These are phyloP conservation scores for Hofmannophila pseudospretella DNA, from an alignment of 2,888 invertebrate species.

Conservation along the genomic window DNA sequence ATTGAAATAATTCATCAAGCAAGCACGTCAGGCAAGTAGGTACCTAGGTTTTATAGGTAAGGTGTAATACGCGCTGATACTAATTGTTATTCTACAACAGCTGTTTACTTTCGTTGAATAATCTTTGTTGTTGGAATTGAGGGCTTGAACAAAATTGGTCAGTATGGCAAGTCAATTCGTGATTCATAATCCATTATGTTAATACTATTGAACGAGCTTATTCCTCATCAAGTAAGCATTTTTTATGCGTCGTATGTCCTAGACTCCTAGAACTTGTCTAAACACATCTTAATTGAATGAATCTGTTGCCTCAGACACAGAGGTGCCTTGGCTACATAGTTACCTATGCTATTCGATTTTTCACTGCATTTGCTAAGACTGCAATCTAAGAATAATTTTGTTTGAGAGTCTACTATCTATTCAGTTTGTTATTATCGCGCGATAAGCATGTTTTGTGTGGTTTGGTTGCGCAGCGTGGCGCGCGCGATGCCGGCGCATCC, in stretches of 20 bases:
- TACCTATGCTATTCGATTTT: neutral
- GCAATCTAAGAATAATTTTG: neutral
- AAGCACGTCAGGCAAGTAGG: slow-evolving; percentile 37
- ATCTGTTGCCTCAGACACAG: no score
- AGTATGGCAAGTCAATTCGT: slow-evolving; percentile 32
- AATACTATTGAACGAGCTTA: no score
- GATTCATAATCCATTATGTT: no score
- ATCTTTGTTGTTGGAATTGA: slow-evolving; percentile 48
- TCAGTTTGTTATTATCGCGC: slow-evolving; percentile 36
- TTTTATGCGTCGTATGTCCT: no score
- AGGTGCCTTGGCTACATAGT: slow-evolving; percentile 1
- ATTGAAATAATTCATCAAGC: slow-evolving; percentile 71
- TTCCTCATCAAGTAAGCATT: no score
- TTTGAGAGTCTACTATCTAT: neutral
- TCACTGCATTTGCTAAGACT: neutral
- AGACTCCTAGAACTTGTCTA: no score
- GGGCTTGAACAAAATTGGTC: slow-evolving; percentile 38
- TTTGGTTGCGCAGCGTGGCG: slow-evolving; percentile 20
- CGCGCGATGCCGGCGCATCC: slow-evolving; percentile 50
- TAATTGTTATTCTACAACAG: slow-evolving; percentile 70
- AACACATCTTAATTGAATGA: no score
- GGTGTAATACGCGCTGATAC: slow-evolving; percentile 53
- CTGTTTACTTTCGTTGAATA: slow-evolving; percentile 74
- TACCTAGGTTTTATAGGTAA: no score
- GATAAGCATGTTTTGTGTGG: slow-evolving; percentile 46